phyloP scores from a whole-genome alignment of 2,113 vertebrate genomes.

The Strix uralensis region DNA sequence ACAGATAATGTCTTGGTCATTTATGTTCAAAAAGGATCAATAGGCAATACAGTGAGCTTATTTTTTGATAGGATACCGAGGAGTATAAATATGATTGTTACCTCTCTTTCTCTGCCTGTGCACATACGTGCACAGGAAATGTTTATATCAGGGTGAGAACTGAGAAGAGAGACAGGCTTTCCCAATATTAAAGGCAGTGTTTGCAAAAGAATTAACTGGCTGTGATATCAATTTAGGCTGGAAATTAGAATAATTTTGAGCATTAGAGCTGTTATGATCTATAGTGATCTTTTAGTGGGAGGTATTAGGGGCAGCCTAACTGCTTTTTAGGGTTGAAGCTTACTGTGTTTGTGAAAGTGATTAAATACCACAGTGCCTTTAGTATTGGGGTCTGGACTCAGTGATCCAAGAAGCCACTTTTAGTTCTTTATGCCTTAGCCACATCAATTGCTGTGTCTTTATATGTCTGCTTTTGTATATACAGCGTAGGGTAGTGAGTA shows the following conservation, averaged over 20 bases:
- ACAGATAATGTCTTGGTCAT: background rate
- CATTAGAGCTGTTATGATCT: background rate
- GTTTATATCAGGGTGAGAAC: background rate
- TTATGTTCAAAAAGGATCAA: background rate
- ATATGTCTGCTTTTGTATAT: conserved; percentile 7
- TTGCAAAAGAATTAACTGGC: background rate
- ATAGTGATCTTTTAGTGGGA: background rate
- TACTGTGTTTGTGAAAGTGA: background rate
- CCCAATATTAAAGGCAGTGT: background rate
- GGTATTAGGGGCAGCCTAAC: background rate
- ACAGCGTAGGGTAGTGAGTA: background rate
- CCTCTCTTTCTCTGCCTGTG: background rate
- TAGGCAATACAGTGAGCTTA: background rate
- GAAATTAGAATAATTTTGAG: background rate
- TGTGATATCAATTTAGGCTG: background rate
- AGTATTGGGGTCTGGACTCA: background rate
- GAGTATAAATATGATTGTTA: background rate
- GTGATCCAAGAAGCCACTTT: background rate
- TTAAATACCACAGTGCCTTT: background rate
- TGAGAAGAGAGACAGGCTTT: background rate
- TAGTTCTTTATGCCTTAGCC: background rate
- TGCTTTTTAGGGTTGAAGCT: background rate
- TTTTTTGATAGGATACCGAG: background rate
- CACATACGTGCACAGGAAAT: background rate
- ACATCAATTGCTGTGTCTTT: background rate